Base-by-base conservation (phyloP, 2,797 vertebrate species). In the Tokudaia tokunoshimensis region DNA sequence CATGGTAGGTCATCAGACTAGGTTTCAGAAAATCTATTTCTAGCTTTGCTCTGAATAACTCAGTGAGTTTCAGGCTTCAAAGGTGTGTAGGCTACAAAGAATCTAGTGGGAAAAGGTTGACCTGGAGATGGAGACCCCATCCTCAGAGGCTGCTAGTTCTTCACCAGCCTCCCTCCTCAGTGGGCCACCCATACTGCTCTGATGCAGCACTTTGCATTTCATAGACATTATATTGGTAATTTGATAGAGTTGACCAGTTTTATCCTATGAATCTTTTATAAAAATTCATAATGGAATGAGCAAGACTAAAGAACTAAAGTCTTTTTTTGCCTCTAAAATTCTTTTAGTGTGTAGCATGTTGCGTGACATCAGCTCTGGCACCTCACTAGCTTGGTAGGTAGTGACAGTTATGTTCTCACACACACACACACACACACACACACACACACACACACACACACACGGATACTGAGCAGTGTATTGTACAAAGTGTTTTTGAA, bases 1-100 rank as follows among this genome's bases (percentile, higher is more conserved):
- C 74, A 15, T 74, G 81, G 41, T 61, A 59, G 29, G 74, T 61
- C 37, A 14, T 37, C 55, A 14, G 44, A 12, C 63, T 75, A 50
- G 50, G 52, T 92, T 92, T 95, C 57, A 55, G 11, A 65, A 82
- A 94, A 63, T 47, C 67, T 22, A 3, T 94, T 91, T 80, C 59
- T 72, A 63, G 26, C n/a, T 93, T 92, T 96, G n/a, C 50, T 55
- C 6, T 31, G 59, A 93, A 52, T 81, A 94, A 15, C n/a, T 20
- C 24, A 88, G 34, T 47, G 20, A 9, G 4, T 74, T 94, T 95
- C 61, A 90, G 20, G 52, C 1, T 22, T 44, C 41, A 87, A 37
- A 85, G 63, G n/a, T 13, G 26, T 6, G 0, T 37, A 50, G 9
- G 50, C 19, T 80, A 41, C 0, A 9, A 37, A 74, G 81, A 63